phyloP scores from a whole-genome alignment of 2,113 vertebrate genomes.

The Calypte anna region DNA sequence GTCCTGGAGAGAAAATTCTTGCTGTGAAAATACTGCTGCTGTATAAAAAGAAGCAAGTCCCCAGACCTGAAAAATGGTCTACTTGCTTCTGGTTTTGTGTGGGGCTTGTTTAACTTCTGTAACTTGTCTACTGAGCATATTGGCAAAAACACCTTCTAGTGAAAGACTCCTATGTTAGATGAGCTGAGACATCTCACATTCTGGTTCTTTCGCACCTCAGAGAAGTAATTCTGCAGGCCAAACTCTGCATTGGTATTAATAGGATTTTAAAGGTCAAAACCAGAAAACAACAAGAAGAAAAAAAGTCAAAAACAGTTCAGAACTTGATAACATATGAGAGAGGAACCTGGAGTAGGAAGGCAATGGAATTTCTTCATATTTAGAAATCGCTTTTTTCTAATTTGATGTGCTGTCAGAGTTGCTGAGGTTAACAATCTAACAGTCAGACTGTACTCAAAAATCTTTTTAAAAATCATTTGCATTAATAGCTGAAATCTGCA shows the following conservation, averaged over 20 bases:
- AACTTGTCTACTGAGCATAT: not conserved
- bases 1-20: not conserved
- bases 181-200: not conserved
- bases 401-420: not conserved
- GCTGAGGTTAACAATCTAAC: constrained; percentile 16
- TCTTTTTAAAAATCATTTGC: constrained; percentile 25
- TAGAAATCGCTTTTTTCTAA: constrained; percentile 10
- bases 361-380: not conserved
- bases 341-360: not conserved
- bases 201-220: not conserved
- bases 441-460: constrained; percentile 22
- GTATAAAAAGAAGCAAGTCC: not conserved
- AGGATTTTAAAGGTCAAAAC: constrained; percentile 1
- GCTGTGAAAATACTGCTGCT: not conserved
- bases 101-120: not conserved
- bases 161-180: not conserved
- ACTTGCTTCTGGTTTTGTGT: rapidly evolving
- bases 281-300: not conserved
- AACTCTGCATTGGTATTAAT: not conserved
- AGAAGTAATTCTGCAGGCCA: not conserved
- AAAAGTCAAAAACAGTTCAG: not conserved
- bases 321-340: not conserved
- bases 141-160: not conserved
- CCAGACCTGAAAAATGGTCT: not conserved
- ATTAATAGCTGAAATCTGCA: constrained; percentile 41